A percentile compares a stretch with the other conserved stretches of the same genome.
Evolutionary conservation across 2,113 vertebrate genomes (phyloP).

Genomic region (Sylvia atricapilla): DNA sequence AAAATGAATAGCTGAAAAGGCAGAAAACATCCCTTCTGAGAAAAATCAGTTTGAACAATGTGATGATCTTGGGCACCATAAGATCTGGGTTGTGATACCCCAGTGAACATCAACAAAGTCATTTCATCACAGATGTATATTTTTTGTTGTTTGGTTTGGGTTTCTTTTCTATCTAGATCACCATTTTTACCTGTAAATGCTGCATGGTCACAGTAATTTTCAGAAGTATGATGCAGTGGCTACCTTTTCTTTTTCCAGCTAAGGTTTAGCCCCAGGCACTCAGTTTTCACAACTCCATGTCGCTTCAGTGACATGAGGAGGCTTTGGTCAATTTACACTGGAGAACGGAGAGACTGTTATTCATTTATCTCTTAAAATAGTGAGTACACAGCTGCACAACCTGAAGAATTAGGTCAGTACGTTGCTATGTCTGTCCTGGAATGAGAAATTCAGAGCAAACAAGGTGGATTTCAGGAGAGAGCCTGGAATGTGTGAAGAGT

Average conservation of each 20-base stretch:
- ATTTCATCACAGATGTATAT: not conserved
- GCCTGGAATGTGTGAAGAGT: slow-evolving; percentile 45
- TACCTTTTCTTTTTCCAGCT: not conserved
- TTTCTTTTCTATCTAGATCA: not conserved
- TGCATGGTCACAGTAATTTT: not conserved
- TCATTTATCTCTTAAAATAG: slow-evolving; percentile 51
- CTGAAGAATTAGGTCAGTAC: slow-evolving; percentile 24
- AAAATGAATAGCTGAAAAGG: not conserved
- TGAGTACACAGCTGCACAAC: slow-evolving; percentile 20
- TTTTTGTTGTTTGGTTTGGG: not conserved
- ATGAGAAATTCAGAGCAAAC: slow-evolving; percentile 37
- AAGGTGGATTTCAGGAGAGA: slow-evolving; percentile 42
- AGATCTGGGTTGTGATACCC: not conserved
- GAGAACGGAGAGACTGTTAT: not conserved
- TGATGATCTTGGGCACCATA: not conserved
- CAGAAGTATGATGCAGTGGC: not conserved
- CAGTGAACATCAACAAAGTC: not conserved
- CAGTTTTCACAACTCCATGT: not conserved
- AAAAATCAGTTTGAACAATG: not conserved
- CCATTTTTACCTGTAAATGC: not conserved
- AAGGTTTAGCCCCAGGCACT: not conserved
- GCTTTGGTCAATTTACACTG: not conserved
- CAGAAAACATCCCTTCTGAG: slow-evolving; percentile 9
- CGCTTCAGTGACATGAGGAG: not conserved
- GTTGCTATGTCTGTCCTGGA: slow-evolving; percentile 33